These are phyloP conservation scores for Pterobdella sp. DNA, from an alignment of 2,888 invertebrate genomes.

Conservation along the genomic window DNA sequence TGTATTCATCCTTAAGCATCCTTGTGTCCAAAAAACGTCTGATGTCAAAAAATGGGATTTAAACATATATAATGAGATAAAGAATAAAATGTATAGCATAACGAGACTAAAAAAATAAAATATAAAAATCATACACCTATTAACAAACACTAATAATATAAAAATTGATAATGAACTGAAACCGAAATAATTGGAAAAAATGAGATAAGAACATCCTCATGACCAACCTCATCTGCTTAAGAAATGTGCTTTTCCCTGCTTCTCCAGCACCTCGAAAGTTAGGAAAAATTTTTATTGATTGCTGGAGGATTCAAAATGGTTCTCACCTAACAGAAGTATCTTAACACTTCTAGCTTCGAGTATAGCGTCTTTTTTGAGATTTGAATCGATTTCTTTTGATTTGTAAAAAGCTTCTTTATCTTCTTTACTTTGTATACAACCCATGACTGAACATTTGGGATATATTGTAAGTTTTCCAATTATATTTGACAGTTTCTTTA, in stretches of 20 bases:
- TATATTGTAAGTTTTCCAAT: too few species aligned
- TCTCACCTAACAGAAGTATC: conserved; percentile 29
- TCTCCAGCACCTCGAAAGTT: conserved; percentile 30
- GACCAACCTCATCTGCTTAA: conserved; percentile 31
- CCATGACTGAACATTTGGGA: conserved; percentile 26
- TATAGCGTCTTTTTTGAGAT: conserved; percentile 27
- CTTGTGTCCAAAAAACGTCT: too few species aligned
- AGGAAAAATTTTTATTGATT: background rate
- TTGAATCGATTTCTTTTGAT: conserved; percentile 27
- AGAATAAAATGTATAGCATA: too few species aligned
- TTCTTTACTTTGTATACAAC: conserved; percentile 28
- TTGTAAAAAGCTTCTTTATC: conserved; percentile 22
- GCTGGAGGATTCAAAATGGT: background rate
- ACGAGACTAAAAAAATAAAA: too few species aligned
- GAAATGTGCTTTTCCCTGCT: conserved; percentile 31
- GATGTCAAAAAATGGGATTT: too few species aligned
- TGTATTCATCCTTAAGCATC: too few species aligned
- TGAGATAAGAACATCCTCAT: background rate
- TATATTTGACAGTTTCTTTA: too few species aligned
- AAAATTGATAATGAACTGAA: too few species aligned
- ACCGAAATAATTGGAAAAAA: background rate
- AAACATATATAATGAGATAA: too few species aligned
- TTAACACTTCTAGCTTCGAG: conserved; percentile 10
- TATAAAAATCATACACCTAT: too few species aligned
- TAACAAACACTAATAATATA: too few species aligned